phyloP scores from a whole-genome alignment of 2,888 invertebrate species.

The Drosophila pegasa region DNA sequence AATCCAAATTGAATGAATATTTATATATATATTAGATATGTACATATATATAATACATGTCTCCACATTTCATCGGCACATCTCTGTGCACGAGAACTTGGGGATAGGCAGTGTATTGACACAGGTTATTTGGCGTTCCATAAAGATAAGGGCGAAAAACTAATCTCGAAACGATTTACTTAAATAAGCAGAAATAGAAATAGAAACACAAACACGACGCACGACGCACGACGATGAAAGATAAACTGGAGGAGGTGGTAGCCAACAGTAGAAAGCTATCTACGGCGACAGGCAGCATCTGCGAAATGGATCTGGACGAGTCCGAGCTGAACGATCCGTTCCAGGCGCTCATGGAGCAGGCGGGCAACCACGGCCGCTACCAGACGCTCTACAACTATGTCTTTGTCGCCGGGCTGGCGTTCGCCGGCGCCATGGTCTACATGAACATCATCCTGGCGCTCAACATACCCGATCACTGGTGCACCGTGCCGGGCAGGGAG shows the following conservation, averaged over 20 bases:
- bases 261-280: slow-evolving; percentile 56
- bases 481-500: slow-evolving; percentile 86
- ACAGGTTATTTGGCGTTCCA: background rate
- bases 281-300: slow-evolving; percentile 27
- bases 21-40: too few relatives aligned
- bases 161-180: slow-evolving; percentile 9
- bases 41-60: too few relatives aligned
- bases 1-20: background rate
- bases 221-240: too few relatives aligned
- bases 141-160: slow-evolving; percentile 43
- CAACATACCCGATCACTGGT: slow-evolving; percentile 87
- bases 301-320: slow-evolving; percentile 62
- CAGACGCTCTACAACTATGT: slow-evolving; percentile 86
- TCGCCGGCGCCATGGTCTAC: slow-evolving; percentile 86
- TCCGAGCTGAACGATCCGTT: slow-evolving; percentile 84
- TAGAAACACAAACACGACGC: slow-evolving; percentile 6
- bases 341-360: slow-evolving; percentile 86
- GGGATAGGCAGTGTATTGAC: background rate
- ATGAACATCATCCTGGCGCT: slow-evolving; percentile 86
- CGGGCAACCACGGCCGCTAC: slow-evolving; percentile 86
- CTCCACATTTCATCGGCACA: slow-evolving; percentile 11
- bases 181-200: slow-evolving; percentile 20
- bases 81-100: slow-evolving; percentile 2
- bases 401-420: slow-evolving; percentile 85
- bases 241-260: slow-evolving; percentile 48